Conservation (phyloP, 2,888 invertebrate genomes). For the Stenodera caucasica region DNA sequence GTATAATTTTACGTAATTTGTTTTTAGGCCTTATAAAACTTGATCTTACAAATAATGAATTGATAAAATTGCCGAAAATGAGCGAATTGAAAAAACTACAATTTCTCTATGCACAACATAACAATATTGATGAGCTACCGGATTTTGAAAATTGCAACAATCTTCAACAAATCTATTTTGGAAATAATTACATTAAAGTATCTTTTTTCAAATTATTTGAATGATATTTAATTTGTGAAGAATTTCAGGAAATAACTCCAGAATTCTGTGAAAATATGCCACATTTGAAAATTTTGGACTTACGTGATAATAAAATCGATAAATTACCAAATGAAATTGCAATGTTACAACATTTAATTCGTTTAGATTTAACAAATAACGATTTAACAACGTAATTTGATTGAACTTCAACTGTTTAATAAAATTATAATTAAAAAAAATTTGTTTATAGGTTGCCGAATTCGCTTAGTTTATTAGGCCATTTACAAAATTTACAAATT, state of each 20-base stretch:
- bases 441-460: conserved; percentile 63
- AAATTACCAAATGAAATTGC: conserved; percentile 78
- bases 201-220: background rate
- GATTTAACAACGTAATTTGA: conserved; percentile 54
- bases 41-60: conserved; percentile 72
- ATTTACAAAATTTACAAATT: conserved; percentile 78
- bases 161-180: conserved; percentile 79
- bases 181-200: conserved; percentile 80
- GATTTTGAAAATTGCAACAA: conserved; percentile 74
- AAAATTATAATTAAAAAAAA: too few relatives aligned
- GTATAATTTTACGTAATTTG: background rate
- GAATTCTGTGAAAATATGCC: conserved; percentile 73
- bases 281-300: conserved; percentile 72
- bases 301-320: conserved; percentile 80
- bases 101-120: conserved; percentile 77
- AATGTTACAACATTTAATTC: conserved; percentile 71
- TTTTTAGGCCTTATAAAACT: conserved; percentile 67
- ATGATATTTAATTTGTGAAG: background rate
- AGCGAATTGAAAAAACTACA: conserved; percentile 76
- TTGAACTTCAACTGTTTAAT: too few relatives aligned
- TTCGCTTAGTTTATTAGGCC: conserved; percentile 69
- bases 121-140: conserved; percentile 75
- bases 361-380: conserved; percentile 86
- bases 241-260: conserved; percentile 67
- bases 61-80: conserved; percentile 66